These are phyloP conservation scores for Hippotragus niger DNA, from an alignment of 2,113 vertebrate genomes.

Conservation along the genomic window DNA sequence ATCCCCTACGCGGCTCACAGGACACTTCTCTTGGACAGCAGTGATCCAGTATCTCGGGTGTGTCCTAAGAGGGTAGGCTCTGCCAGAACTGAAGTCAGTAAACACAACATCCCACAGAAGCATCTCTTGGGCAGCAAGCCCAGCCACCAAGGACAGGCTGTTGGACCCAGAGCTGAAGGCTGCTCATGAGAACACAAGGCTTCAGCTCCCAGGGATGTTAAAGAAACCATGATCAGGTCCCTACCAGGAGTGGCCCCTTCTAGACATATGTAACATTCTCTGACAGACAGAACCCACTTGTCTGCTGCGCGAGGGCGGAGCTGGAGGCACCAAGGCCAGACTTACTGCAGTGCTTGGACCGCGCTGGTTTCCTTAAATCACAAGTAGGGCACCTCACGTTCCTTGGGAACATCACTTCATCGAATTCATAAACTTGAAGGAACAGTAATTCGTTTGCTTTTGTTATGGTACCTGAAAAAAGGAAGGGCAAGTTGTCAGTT, in stretches of 20 bases:
- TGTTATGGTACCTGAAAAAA: conserved; percentile 86
- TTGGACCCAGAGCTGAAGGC: background rate
- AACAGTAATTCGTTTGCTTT: conserved; percentile 81
- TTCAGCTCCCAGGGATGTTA: background rate
- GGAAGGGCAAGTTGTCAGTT: background rate
- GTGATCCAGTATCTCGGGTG: background rate
- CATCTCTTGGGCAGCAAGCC: background rate
- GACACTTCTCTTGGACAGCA: background rate
- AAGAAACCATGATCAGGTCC: background rate
- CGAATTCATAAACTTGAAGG: conserved; percentile 86
- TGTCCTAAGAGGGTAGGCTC: background rate
- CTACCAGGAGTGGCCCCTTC: background rate
- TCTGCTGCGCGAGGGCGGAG: fast-evolving
- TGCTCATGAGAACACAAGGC: background rate
- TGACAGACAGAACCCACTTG: fast-evolving
- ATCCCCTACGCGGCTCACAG: background rate
- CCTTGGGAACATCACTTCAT: conserved; percentile 86
- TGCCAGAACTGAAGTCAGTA: background rate
- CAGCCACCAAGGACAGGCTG: fast-evolving
- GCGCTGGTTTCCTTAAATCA: conserved; percentile 88
- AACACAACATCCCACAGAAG: background rate
- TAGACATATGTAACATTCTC: too few species aligned
- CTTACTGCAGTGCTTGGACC: conserved; percentile 96
- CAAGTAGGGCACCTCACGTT: conserved; percentile 87
- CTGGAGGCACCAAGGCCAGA: background rate